A percentile compares a stretch with the other conserved stretches of the same genome.
These are phyloP conservation scores for Odontomyia ornata DNA, from an alignment of 2,888 invertebrate species.

Conservation along the genomic window DNA sequence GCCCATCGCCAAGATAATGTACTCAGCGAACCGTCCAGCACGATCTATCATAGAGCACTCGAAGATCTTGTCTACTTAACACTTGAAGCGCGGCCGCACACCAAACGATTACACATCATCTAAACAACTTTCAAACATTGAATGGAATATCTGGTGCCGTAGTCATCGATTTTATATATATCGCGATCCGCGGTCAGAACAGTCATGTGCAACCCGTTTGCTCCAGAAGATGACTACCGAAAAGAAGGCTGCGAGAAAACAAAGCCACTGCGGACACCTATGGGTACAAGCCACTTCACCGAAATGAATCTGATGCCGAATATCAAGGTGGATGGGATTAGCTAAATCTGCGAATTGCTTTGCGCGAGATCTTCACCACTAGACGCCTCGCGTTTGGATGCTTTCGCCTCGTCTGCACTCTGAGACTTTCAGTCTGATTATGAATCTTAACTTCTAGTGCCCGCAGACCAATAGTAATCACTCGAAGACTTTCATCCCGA, in stretches of 20 bases:
- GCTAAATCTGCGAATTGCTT: background rate
- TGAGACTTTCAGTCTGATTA: slow-evolving; percentile 14
- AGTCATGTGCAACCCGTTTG: slow-evolving; percentile 20
- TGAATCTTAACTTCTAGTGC: background rate
- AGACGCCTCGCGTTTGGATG: background rate
- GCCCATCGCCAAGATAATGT: background rate
- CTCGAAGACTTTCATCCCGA: background rate
- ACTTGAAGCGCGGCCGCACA: background rate
- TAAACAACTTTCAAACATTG: slow-evolving; percentile 43
- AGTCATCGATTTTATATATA: slow-evolving; percentile 36
- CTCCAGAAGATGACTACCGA: slow-evolving; percentile 4
- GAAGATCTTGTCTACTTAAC: background rate
- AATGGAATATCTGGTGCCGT: slow-evolving; percentile 37
- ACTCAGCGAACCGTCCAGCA: no score
- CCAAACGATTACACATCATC: slow-evolving; percentile 5
- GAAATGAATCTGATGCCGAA: slow-evolving; percentile 6
- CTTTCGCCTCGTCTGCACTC: slow-evolving; percentile 19
- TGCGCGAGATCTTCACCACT: background rate
- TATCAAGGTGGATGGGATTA: background rate
- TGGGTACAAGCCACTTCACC: background rate
- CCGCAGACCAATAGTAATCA: background rate
- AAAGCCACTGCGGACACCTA: background rate
- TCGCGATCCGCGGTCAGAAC: background rate
- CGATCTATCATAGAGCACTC: no score
- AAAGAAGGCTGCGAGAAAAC: background rate